phyloP scores from a whole-genome alignment of 1,140 invertebrate species.

The Philotrypesis tridentata region DNA sequence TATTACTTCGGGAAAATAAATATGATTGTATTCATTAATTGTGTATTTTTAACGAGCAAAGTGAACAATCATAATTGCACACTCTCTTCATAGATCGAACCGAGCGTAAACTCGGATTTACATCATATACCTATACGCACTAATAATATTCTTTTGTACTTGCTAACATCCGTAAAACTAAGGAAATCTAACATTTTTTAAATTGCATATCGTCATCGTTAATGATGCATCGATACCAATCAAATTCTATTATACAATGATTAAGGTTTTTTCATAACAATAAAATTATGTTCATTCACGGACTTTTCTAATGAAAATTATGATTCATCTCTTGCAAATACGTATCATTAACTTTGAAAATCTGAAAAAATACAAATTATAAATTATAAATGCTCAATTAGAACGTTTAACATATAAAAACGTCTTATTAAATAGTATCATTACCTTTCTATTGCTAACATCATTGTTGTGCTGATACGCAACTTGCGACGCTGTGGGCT shows the following conservation, averaged over 20 bases:
- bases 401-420: background rate
- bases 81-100: background rate
- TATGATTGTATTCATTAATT: constrained; percentile 34
- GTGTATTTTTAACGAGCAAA: background rate
- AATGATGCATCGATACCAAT: background rate
- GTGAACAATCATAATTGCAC: background rate
- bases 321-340: constrained; percentile 35
- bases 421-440: background rate
- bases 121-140: constrained; percentile 7
- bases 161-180: constrained; percentile 15
- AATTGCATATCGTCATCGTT: background rate
- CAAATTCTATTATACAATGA: constrained; percentile 40
- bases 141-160: background rate
- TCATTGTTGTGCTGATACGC: constrained; percentile 22
- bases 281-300: background rate
- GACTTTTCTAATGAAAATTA: constrained; percentile 20
- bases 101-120: background rate
- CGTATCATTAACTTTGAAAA: constrained; percentile 29
- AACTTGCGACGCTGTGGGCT: constrained; percentile 15
- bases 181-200: constrained; percentile 22
- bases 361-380: constrained; percentile 17
- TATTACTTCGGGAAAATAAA: constrained; percentile 38
- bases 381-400: background rate
- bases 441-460: constrained; percentile 35
- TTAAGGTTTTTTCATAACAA: constrained; percentile 4